These are phyloP conservation scores for Laothoe populi DNA, from an alignment of 2,888 invertebrate species.

Conservation along the genomic window DNA sequence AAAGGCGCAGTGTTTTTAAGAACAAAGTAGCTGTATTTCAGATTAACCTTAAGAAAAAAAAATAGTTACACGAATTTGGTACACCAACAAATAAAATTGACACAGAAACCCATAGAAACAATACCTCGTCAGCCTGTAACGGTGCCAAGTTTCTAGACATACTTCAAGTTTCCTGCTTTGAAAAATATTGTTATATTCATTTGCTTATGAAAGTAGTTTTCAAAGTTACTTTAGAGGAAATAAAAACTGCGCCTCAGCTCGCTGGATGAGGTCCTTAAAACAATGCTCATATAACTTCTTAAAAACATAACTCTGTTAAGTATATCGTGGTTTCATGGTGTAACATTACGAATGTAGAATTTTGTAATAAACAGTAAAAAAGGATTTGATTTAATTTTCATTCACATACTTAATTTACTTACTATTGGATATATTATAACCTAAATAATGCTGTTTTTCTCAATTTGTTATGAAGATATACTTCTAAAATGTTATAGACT, in stretches of 20 bases:
- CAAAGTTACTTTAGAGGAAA: constrained; percentile 21
- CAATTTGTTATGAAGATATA: too few relatives aligned
- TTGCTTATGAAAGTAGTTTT: constrained; percentile 28
- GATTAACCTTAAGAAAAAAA: background rate
- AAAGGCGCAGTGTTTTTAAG: too few relatives aligned
- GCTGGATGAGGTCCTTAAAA: background rate
- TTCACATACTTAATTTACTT: too few relatives aligned
- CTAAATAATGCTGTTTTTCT: too few relatives aligned
- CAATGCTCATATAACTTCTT: background rate
- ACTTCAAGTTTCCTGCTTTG: constrained; percentile 24
- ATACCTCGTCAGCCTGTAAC: constrained; percentile 19
- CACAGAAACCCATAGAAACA: constrained; percentile 23
- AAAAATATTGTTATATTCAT: constrained; percentile 28
- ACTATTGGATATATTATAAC: too few relatives aligned
- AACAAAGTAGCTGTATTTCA: background rate
- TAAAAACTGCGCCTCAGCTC: constrained; percentile 18
- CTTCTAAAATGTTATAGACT: too few relatives aligned
- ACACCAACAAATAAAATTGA: constrained; percentile 12
- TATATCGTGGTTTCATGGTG: background rate
- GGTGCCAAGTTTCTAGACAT: constrained; percentile 29
- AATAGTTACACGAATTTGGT: background rate
- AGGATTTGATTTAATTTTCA: too few relatives aligned
- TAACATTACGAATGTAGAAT: background rate
- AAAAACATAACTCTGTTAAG: background rate
- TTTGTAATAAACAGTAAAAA: background rate